Conservation (phyloP, 2,888 invertebrate species). For the Eueremaeus valkanovi region DNA sequence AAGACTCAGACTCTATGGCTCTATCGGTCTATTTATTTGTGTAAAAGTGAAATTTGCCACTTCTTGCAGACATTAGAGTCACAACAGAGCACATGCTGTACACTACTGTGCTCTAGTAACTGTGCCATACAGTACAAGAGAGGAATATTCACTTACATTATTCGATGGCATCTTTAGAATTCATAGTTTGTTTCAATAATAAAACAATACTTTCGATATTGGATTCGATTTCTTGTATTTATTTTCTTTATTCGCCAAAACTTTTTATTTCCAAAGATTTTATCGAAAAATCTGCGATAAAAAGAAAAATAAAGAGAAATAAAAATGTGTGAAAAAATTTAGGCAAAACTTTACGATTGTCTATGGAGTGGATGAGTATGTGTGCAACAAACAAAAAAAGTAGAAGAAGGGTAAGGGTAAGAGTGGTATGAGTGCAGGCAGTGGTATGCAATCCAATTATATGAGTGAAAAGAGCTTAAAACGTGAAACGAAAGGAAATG, state of each 20-base stretch:
- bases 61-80: neutral
- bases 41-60: conserved; percentile 5
- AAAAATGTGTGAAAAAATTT: neutral
- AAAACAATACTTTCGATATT: neutral
- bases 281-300: neutral
- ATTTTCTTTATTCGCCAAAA: neutral
- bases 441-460: conserved; percentile 30
- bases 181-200: conserved; percentile 6
- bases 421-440: neutral
- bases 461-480: conserved; percentile 21
- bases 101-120: neutral
- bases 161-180: neutral
- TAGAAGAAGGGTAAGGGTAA: neutral
- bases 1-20: neutral
- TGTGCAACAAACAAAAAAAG: neutral
- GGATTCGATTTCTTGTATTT: neutral
- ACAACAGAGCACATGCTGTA: neutral
- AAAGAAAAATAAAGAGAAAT: neutral
- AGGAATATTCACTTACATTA: conserved; percentile 15
- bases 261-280: neutral
- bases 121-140: too few relatives aligned
- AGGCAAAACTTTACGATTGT: neutral
- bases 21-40: conserved; percentile 13
- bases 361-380: neutral
- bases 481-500: conserved; percentile 31